phyloP scores from a whole-genome alignment of 2,113 vertebrate species.

The Bagarius yarrelli region DNA sequence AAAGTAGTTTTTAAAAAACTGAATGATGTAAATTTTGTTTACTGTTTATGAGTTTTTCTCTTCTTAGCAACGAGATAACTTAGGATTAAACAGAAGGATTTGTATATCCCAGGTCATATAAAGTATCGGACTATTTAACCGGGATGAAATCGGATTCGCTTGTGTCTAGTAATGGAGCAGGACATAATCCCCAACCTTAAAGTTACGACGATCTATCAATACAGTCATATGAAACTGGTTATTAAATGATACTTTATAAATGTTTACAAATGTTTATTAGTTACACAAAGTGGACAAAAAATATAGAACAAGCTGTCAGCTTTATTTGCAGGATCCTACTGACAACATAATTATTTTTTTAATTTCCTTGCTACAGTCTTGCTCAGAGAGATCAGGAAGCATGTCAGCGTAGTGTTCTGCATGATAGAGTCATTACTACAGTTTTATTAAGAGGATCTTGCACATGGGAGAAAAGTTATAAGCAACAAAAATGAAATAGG shows the following conservation, averaged over 20 bases:
- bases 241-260: conserved; percentile 1
- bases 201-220: neutral
- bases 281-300: too few relatives aligned
- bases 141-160: too few relatives aligned
- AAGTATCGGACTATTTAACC: too few relatives aligned
- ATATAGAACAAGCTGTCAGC: neutral
- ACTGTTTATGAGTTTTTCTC: too few relatives aligned
- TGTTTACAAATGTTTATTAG: neutral
- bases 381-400: neutral
- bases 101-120: too few relatives aligned
- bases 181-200: too few relatives aligned
- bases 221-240: conserved; percentile 3
- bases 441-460: neutral
- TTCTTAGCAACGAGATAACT: too few relatives aligned
- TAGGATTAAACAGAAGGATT: too few relatives aligned
- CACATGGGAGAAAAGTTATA: neutral
- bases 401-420: neutral
- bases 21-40: too few relatives aligned
- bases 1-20: too few relatives aligned
- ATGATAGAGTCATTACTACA: neutral
- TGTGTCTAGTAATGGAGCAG: too few relatives aligned
- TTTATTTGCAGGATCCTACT: conserved; percentile 18
- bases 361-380: neutral
- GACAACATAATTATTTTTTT: conserved; percentile 10
- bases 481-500: neutral